These are phyloP conservation scores for Brachionus rotundiformis DNA, from an alignment of 1,140 invertebrate genomes.

Conservation along the genomic window DNA sequence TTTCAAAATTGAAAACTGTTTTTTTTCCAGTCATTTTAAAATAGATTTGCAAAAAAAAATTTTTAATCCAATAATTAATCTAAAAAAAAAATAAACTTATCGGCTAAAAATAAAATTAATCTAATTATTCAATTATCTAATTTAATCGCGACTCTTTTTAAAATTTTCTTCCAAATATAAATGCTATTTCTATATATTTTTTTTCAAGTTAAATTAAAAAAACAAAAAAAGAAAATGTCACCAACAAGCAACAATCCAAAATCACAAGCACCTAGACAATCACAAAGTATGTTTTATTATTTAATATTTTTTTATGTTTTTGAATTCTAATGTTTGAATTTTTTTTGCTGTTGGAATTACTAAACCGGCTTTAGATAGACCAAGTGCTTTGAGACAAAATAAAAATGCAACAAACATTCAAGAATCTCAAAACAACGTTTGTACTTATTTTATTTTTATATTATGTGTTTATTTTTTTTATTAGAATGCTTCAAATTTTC, in stretches of 20 bases:
- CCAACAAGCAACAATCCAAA: not conserved
- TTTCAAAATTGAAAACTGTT: conserved; percentile 1
- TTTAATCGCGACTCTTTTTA: not conserved
- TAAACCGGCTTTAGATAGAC: not conserved
- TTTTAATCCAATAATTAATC: not conserved
- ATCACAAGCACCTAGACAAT: not conserved
- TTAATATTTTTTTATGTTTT: conserved; percentile 3
- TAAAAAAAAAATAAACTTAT: not conserved
- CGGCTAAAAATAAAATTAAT: not conserved
- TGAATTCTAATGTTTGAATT: not conserved
- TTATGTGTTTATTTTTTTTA: not conserved
- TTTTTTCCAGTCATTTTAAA: conserved; percentile 21
- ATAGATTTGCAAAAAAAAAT: not conserved
- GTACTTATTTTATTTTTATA: not conserved
- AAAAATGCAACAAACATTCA: conserved; percentile 22
- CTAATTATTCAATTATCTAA: not conserved
- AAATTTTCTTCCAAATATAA: not conserved
- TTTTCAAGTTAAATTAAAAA: not conserved
- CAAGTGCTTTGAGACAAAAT: conserved; percentile 8
- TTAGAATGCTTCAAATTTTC: not conserved
- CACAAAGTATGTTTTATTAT: not conserved
- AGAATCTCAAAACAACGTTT: not conserved
- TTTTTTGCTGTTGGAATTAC: not conserved
- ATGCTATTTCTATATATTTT: not conserved
- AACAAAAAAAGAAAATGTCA: not conserved